Evolutionary conservation across 1,140 invertebrate genomes (phyloP), one percentile per base, ranked within the genome.

Genomic region (Atta texana): DNA sequence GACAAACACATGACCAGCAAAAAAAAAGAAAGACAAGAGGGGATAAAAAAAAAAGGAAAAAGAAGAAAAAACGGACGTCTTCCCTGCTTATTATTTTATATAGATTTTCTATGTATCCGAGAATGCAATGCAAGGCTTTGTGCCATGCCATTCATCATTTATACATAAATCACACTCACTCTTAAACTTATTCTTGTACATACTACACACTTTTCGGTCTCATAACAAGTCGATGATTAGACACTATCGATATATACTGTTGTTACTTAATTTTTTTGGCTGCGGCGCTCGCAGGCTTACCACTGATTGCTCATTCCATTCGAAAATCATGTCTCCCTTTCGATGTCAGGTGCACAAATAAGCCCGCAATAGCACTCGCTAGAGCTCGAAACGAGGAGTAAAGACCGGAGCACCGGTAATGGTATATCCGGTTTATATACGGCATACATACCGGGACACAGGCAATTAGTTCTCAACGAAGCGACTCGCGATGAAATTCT

Each of bases 211-310:
- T 63, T 51, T 89, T 87, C 85, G 84, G 78, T 91, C 80, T 84
- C 88, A 93, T 89, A 91, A 89, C 77, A 84, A 51, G 49, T 82
- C 69, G 53, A 86, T 66, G 80, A 85, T 85, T 78, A 80, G 90
- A 91, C 85, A 91, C 86, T 86, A 80, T 75, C 64, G 86, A 91
- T 89, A 69, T 51, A 51, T 69, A 88, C 77, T 39, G 81, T 89
- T 87, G 55, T 75, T 93, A 92, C 85, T 91, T 91, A 92, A 87
- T 91, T 90, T 87, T 31, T 94, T 93, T 93, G 91, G 92, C 92
- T 93, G 93, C 93, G 93, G 91, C 94, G 94, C 93, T 95, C 94
- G 93, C 94, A 94, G 92, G 94, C 94, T 95, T 94, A 94, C 94
- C 94, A 93, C 94, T 94, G 92, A 92, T 95, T 94, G 94, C 94